Base-by-base conservation (phyloP, 2,113 vertebrate genomes). In the Ailuropoda melanoleuca region DNA sequence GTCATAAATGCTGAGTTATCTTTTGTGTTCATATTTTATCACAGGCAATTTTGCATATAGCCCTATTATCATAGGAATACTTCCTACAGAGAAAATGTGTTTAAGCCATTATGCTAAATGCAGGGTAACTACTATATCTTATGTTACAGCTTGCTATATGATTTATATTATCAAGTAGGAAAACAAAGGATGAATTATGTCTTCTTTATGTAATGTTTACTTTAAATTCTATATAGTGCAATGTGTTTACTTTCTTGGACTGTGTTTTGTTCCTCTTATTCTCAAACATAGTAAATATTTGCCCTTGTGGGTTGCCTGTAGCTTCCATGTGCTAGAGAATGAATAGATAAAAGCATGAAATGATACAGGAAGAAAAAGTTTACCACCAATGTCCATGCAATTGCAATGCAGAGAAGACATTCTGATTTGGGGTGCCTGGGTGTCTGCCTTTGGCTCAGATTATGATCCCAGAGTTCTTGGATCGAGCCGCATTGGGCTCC, bases 21-120 rank as follows among this genome's bases (percentile, higher is more conserved):
- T 86, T 97, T 94, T 72, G 37, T 78, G 58, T 94, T 92, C 87
- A 46, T 95, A 58, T 88, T 97, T 97, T 92, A 95, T 87, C 87
- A 55, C 24, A 70, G 48, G 37, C 50, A 81, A 31, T 93, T 91
- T 93, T 97, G 97, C 89, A 97, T 46, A 81, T 53, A 88, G 58
- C 10, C 46, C 19, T 92, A 84, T 87, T 97, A 96, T 84, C 83
- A 89, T 29, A 95, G 53, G 31, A 88, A 77, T 97, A 95, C 50
- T 93, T 97, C 58, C 74, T 85, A 93, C 60, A 95, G 66, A 89
- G 89, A 96, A 94, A 96, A 96, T 96, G 50, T 92, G n/a, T 83
- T 93, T 95, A 95, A 96, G 80, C 29, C 60, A 93, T 92, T 96
- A 96, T 74, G 17, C 64, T 77, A 90, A 95, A 90, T 90, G 55